Base-by-base conservation (phyloP, 2,888 invertebrate species). In the Drosophila merina region DNA sequence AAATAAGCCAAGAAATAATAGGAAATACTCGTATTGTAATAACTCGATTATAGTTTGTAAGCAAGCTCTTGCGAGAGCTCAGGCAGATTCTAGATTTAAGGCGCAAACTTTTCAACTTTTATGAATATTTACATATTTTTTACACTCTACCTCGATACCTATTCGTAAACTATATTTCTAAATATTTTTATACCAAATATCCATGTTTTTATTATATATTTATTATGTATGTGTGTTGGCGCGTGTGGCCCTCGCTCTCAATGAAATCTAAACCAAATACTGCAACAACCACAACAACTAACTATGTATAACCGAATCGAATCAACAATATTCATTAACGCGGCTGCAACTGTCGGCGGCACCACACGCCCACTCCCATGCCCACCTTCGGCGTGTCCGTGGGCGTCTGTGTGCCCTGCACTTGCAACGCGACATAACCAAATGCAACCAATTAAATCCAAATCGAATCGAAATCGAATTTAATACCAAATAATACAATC, bases 401-500 rank as follows among this genome's bases (percentile, higher is more conserved):
- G 60, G 31, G 72, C 60, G 38, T 38, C 14, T 59, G 70, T 33
- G 60, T 50, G 60, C 38, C n/a, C 12, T 38, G 31, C 42, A 20
- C 45, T 31, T 59, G 71, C 55, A 51, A 50, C 36, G 31, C 49
- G 71, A 44, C 72, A 62, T 56, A 55, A 69, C 69, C 31, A 33
- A 71, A 62, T 70, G 40, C 44, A 62, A 73, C 44, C 49, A 72
- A 71, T 63, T 30, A 52, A 67, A 66, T 30, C 64, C 50, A 72
- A 66, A 62, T 60, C 26, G 62, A 73, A 69, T 57, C 59, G 62
- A 71, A 73, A 69, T 57, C 59, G 62, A 71, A 72, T 55, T 42
- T 28, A 70, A 85, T 72, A 71, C 77, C 71, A 86, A 81, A 84
- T 75, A 83, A 83, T 77, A 73, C 68, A 79, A 83, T 74, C 77